phyloP scores from a whole-genome alignment of 2,888 invertebrate genomes.

The Metalampra italica region DNA sequence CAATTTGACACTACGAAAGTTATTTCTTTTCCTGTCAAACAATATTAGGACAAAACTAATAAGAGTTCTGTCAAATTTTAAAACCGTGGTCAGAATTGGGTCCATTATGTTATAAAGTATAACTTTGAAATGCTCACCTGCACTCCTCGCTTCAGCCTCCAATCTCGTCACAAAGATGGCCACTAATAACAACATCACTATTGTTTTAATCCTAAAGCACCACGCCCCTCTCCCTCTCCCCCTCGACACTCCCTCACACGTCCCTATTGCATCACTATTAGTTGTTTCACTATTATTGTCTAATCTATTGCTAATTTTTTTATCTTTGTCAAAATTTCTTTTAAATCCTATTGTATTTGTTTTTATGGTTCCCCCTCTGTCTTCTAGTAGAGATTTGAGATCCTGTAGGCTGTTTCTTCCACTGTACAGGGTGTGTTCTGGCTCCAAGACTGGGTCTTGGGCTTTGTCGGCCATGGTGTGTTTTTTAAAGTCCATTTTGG shows the following conservation, averaged over 20 bases:
- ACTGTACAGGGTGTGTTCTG: slow-evolving; percentile 52
- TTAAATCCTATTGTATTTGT: slow-evolving; percentile 21
- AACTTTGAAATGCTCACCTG: slow-evolving; percentile 49
- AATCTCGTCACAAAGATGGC: slow-evolving; percentile 45
- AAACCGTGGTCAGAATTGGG: no score
- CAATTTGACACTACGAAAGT: no score
- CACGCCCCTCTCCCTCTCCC: slow-evolving; percentile 46
- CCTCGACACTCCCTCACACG: slow-evolving; percentile 33
- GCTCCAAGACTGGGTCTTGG: slow-evolving; percentile 31
- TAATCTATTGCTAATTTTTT: slow-evolving; percentile 40
- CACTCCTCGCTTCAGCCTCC: slow-evolving; percentile 59
- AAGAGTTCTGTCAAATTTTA: no score
- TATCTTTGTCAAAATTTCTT: slow-evolving; percentile 30
- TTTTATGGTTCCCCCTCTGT: slow-evolving; percentile 56
- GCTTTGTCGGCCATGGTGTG: slow-evolving; percentile 43
- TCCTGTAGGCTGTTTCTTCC: slow-evolving; percentile 58
- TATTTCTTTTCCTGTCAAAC: no score
- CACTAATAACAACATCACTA: slow-evolving; percentile 60
- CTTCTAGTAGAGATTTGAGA: slow-evolving; percentile 66
- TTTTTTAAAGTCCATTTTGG: slow-evolving; percentile 30
- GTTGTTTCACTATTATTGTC: slow-evolving; percentile 23
- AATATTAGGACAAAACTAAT: no score
- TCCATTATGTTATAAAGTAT: no score
- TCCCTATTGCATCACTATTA: slow-evolving; percentile 33
- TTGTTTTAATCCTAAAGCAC: slow-evolving; percentile 66